Conservation (phyloP, 2,797 vertebrate species). For the Myotis findleyi region DNA sequence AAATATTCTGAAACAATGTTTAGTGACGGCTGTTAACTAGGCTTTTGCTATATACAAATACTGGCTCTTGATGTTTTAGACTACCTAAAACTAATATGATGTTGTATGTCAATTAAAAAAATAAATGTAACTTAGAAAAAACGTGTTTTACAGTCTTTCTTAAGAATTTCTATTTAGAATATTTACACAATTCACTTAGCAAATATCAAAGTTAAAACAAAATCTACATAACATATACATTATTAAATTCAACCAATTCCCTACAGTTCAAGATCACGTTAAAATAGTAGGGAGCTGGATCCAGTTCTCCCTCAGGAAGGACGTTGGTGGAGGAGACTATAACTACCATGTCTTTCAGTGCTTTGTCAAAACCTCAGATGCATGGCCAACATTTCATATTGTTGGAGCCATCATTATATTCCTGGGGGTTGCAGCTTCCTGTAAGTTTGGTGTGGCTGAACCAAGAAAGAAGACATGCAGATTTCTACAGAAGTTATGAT, state of each 20-base stretch:
- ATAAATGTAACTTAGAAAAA: background rate
- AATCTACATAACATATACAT: background rate
- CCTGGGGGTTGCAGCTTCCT: background rate
- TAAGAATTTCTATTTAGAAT: background rate
- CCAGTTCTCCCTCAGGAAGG: background rate
- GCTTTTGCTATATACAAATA: background rate
- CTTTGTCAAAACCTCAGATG: background rate
- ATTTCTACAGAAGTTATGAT: no score
- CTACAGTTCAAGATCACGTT: constrained; percentile 4
- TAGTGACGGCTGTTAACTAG: background rate
- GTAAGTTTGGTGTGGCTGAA: background rate
- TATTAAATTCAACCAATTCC: constrained; percentile 19
- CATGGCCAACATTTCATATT: background rate
- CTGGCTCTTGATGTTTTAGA: background rate
- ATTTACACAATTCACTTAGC: background rate
- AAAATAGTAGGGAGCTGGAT: background rate
- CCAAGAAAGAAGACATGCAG: background rate
- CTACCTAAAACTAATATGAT: background rate
- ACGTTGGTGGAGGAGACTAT: background rate
- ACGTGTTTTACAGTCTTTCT: constrained; percentile 17
- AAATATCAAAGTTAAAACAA: background rate
- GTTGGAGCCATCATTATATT: background rate
- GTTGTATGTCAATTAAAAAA: background rate
- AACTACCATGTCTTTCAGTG: background rate
- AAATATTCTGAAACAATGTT: background rate